These are phyloP conservation scores for Oophaga pumilio DNA, from an alignment of 2,113 vertebrate species.

Conservation along the genomic window DNA sequence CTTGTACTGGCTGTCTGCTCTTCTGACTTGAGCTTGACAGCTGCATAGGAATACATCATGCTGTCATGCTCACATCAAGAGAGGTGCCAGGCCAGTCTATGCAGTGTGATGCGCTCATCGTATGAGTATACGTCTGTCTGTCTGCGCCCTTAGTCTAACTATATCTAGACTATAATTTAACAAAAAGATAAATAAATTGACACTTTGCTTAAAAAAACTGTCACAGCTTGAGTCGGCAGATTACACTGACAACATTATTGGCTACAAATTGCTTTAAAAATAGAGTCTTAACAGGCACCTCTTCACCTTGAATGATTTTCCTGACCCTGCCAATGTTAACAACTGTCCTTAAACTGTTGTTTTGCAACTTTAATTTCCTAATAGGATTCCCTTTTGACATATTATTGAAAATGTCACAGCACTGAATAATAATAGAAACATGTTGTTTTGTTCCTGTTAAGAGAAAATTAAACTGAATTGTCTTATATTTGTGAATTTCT, in stretches of 20 bases:
- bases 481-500: not conserved
- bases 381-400: not conserved
- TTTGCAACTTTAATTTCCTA: not conserved
- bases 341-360: not conserved
- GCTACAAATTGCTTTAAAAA: not conserved
- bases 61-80: no score
- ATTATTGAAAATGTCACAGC: not conserved
- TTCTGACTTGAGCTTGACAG: no score
- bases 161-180: not conserved
- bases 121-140: no score
- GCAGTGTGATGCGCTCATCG: no score
- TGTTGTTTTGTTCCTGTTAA: not conserved
- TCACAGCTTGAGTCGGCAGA: not conserved
- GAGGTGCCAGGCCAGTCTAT: no score
- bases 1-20: no score
- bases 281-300: not conserved
- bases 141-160: no score
- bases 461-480: not conserved
- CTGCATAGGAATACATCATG: no score
- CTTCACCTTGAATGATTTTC: constrained; percentile 8
- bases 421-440: not conserved
- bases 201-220: not conserved
- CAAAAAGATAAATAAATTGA: not conserved
- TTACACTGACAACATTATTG: not conserved
- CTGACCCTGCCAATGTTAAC: constrained; percentile 2